Evolutionary conservation across 2,888 invertebrate genomes (phyloP), one percentile per base, ranked within the genome.

Genomic region (Selenia dentaria): DNA sequence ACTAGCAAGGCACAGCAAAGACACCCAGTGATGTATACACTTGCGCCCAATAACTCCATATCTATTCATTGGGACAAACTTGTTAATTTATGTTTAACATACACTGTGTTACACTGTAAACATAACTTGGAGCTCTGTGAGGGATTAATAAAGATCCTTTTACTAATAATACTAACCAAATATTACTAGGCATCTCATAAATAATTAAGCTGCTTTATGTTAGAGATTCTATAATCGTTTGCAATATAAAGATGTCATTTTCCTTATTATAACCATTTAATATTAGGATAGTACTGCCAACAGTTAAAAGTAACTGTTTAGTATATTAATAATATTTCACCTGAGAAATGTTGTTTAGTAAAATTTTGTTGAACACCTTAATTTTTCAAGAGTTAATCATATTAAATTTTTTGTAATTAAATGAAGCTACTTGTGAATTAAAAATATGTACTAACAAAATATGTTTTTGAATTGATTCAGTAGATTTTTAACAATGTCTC

Each of bases 1-100:
- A 97, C 93, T 97, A 96, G 93, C 85, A 78, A 73, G 72, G 71
- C 57, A 62, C 53, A 48, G 54, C 51, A 62, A 54, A 64, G 68
- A 72, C 71, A 71, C 64, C 64, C 69, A 67, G 70, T 73, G 73
- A 72, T 67, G 65, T 56, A 63, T 57, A 51, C 67, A 66, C 58
- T 59, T 62, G 68, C 57, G 61, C 65, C 74, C 57, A 61, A 70
- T 70, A 76, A 69, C 77, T 77, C 69, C 69, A 72, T 70, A 65
- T 70, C 67, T 65, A 75, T 78, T 83, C 81, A 85, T 87, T 84
- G 86, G 88, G 85, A 86, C 83, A 65, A 64, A 61, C 62, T 65
- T 72, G 69, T 67, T 73, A 71, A 70, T 67, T 70, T 63, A 60
- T 60, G 58, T 65, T 56, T 53, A 62, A 35, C 24, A 29, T 32